Evolutionary conservation across 2,888 invertebrate genomes (phyloP).

Genomic region (Latrodectus elegans): DNA sequence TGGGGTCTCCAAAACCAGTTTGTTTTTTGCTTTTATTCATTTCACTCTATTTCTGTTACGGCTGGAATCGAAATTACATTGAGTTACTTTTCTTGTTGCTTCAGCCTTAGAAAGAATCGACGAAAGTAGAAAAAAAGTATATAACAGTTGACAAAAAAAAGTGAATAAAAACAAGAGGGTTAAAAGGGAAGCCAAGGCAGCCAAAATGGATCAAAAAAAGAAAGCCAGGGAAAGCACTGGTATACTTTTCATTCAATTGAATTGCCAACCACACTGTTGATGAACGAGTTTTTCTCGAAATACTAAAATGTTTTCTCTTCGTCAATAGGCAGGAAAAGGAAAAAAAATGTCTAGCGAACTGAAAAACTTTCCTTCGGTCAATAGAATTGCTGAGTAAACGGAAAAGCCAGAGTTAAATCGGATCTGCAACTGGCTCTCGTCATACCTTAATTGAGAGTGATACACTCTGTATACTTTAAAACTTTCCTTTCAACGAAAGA

Average conservation of each 20-base stretch:
- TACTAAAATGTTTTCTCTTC: conserved; percentile 34
- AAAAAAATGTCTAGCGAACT: background rate
- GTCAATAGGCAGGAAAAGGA: conserved; percentile 1
- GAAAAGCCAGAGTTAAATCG: background rate
- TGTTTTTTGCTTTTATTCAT: conserved; percentile 23
- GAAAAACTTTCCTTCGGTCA: conserved; percentile 17
- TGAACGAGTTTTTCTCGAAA: conserved; percentile 27
- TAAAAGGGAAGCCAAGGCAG: background rate
- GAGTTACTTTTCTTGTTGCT: conserved; percentile 33
- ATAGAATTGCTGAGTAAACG: background rate
- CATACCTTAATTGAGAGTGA: conserved; percentile 9
- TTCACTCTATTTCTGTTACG: conserved; percentile 49
- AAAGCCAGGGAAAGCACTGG: conserved; percentile 9
- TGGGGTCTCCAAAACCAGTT: background rate
- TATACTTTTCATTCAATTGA: conserved; percentile 38
- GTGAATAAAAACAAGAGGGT: conserved; percentile 1
- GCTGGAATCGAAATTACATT: conserved; percentile 31
- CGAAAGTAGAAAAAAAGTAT: background rate
- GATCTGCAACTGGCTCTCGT: background rate
- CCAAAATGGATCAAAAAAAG: conserved; percentile 4
- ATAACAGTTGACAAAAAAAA: conserved; percentile 24
- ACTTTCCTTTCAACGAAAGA: too few relatives aligned
- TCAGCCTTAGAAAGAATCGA: background rate
- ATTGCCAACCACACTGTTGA: conserved; percentile 47
- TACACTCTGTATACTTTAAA: background rate